Conservation (phyloP, 1,140 invertebrate species). For the Neodiprion pinetum region DNA sequence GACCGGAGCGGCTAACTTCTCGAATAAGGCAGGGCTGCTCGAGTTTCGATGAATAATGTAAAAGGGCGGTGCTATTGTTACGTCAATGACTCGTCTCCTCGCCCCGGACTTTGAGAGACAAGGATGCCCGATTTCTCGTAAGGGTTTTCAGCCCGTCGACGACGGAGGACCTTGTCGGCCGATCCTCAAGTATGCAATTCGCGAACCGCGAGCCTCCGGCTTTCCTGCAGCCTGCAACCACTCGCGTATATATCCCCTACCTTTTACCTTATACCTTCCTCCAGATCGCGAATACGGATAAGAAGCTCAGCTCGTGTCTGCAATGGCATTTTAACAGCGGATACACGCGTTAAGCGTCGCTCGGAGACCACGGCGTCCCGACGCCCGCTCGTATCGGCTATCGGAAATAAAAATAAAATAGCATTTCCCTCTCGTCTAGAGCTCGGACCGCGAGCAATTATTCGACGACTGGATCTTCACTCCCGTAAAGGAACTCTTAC, state of each 20-base stretch:
- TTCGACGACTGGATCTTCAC: no score
- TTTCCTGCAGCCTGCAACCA: no score
- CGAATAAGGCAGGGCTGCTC: neutral
- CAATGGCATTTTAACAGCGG: constrained; percentile 43
- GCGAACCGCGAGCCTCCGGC: no score
- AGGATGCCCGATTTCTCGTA: neutral
- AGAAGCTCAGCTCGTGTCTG: constrained; percentile 42
- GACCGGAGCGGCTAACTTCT: no score
- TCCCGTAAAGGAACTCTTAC: no score
- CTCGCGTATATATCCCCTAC: constrained; percentile 26
- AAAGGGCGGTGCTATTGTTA: constrained; percentile 3
- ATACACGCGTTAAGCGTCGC: constrained; percentile 4
- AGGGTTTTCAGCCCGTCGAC: neutral
- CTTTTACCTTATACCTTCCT: constrained; percentile 11
- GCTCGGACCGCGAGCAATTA: no score
- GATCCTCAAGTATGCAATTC: no score
- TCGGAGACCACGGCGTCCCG: neutral
- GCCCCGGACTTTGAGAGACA: neutral
- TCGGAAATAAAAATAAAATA: neutral
- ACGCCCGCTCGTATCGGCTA: no score
- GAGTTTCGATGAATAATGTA: constrained; percentile 3
- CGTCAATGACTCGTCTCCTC: neutral
- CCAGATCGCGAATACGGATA: constrained; percentile 38
- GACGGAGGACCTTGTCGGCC: neutral
- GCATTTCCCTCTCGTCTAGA: no score